A percentile compares a stretch with the other conserved stretches of the same genome.
These are phyloP conservation scores for Chrysolina oricalcia DNA, from an alignment of 2,888 invertebrate genomes.

Conservation along the genomic window DNA sequence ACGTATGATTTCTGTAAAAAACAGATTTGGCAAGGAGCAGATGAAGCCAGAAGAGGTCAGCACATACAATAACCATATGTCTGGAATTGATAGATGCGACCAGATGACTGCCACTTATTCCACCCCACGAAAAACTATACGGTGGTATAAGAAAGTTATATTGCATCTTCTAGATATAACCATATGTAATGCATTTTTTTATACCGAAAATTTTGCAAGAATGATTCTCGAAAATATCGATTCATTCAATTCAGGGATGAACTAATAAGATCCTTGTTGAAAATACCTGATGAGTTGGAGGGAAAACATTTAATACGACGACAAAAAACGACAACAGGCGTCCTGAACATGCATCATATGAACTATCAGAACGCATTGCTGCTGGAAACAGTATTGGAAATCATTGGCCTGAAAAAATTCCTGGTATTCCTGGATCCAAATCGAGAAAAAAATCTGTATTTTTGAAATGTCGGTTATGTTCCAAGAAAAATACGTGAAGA, in stretches of 20 bases:
- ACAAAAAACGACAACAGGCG: conserved; percentile 20
- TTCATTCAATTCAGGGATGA: too few relatives aligned
- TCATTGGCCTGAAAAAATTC: too few relatives aligned
- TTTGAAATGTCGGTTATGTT: conserved; percentile 36
- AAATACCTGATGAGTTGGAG: conserved; percentile 6
- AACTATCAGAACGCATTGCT: too few relatives aligned
- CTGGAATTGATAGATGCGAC: conserved; percentile 20
- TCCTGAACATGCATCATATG: not conserved
- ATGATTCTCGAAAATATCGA: not conserved
- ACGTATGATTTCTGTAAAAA: not conserved
- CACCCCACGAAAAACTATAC: conserved; percentile 61
- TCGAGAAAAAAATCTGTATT: conserved; percentile 33
- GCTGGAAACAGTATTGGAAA: too few relatives aligned
- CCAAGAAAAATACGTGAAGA: conserved; percentile 33
- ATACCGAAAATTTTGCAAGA: not conserved
- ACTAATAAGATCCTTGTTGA: too few relatives aligned
- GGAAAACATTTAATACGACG: conserved; percentile 9
- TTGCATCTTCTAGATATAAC: conserved; percentile 54
- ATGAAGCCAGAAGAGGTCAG: conserved; percentile 24
- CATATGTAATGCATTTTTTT: conserved; percentile 35
- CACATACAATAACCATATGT: conserved; percentile 27
- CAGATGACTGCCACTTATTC: conserved; percentile 49
- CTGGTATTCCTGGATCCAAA: conserved; percentile 36
- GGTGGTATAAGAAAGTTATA: conserved; percentile 63
- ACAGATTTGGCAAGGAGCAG: conserved; percentile 8